A percentile compares a stretch with the other conserved stretches of the same genome.
Evolutionary conservation across 2,797 vertebrate genomes (phyloP).

Genomic region (Poeciliopsis gracilis): DNA sequence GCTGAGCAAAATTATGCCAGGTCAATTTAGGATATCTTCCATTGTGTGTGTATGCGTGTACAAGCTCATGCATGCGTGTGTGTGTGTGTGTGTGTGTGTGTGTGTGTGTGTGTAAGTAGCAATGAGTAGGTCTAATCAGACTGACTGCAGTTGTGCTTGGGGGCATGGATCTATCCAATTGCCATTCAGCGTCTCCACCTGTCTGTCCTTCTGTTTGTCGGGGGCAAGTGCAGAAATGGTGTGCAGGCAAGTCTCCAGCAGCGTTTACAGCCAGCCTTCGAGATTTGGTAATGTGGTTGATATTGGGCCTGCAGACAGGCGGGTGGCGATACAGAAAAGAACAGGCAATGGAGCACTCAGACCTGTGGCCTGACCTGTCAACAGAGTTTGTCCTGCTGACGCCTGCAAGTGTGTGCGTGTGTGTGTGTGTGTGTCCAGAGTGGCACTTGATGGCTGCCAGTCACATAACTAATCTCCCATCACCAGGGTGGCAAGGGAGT

Average conservation of each 20-base stretch:
- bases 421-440: constrained; percentile 31
- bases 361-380: constrained; percentile 77
- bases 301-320: constrained; percentile 42
- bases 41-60: constrained; percentile 26
- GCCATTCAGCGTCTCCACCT: constrained; percentile 61
- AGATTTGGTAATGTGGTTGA: constrained; percentile 50
- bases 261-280: constrained; percentile 25
- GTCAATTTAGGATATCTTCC: constrained; percentile 43
- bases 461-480: constrained; percentile 72
- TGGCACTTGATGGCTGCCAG: constrained; percentile 75
- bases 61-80: constrained; percentile 18
- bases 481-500: constrained; percentile 70
- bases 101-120: constrained; percentile 32
- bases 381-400: constrained; percentile 65
- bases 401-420: constrained; percentile 46
- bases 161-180: constrained; percentile 61
- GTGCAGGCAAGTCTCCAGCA: constrained; percentile 28
- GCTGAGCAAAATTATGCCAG: constrained; percentile 46
- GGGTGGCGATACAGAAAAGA: constrained; percentile 57
- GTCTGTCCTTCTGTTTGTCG: constrained; percentile 57
- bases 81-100: constrained; percentile 21
- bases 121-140: constrained; percentile 70
- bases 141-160: constrained; percentile 70
- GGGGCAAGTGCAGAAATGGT: constrained; percentile 42
- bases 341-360: constrained; percentile 60